Percentiles rank a stretch among this genome's conserved stretches.
Conservation (phyloP, 2,113 vertebrate genomes). For the Ginglymostoma cirratum region DNA sequence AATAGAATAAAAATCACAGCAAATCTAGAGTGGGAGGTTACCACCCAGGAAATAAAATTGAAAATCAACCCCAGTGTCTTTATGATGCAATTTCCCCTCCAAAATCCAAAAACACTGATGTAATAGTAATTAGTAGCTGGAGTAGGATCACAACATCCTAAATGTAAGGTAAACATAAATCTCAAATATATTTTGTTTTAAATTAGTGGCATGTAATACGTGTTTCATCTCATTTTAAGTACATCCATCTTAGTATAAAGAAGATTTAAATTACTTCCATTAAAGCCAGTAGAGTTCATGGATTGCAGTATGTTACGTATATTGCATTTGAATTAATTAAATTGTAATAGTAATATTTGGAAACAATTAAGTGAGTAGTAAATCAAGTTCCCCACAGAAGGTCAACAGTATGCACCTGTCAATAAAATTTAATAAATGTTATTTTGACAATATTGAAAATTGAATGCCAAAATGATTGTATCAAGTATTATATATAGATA, state of each 20-base stretch:
- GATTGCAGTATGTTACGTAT: no score
- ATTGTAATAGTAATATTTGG: neutral
- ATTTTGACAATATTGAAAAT: neutral
- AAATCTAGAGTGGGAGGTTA: neutral
- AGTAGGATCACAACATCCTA: neutral
- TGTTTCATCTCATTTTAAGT: neutral
- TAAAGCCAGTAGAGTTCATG: neutral
- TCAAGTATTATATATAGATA: neutral
- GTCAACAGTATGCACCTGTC: neutral
- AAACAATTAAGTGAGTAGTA: neutral
- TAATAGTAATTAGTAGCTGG: neutral
- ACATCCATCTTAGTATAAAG: neutral
- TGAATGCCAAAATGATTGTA: neutral
- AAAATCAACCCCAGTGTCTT: neutral
- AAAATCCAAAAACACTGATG: neutral
- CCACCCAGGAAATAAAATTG: neutral
- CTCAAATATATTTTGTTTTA: neutral
- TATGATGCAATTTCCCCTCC: no score
- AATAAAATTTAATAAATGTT: slow-evolving; percentile 15
- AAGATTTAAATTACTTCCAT: neutral
- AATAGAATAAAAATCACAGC: neutral
- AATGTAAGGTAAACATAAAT: neutral
- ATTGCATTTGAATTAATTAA: neutral
- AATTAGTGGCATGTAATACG: neutral
- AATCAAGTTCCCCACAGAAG: neutral